These are phyloP conservation scores for Drosophila ambigua DNA, from an alignment of 1,140 invertebrate species.

Conservation along the genomic window DNA sequence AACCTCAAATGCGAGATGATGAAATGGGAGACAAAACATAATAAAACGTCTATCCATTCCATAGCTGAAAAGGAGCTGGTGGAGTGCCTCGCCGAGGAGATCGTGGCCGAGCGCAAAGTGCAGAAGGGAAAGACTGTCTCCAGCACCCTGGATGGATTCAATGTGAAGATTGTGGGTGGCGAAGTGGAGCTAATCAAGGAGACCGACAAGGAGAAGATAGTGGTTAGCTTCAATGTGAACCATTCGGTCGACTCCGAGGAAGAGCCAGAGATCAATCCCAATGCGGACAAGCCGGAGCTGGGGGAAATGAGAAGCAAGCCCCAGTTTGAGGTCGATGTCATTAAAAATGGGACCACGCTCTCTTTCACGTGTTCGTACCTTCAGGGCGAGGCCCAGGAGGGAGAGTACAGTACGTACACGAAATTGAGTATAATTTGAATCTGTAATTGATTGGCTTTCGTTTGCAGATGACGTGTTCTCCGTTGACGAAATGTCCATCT, in stretches of 20 bases:
- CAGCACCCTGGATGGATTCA: slow-evolving; percentile 91
- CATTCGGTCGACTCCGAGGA: slow-evolving; percentile 93
- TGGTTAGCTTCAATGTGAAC: slow-evolving; percentile 93
- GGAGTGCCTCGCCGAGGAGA: slow-evolving; percentile 94
- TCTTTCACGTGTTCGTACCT: slow-evolving; percentile 93
- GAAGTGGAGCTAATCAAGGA: slow-evolving; percentile 91
- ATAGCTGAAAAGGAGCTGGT: slow-evolving; percentile 93
- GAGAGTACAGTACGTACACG: slow-evolving; percentile 86
- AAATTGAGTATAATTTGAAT: not conserved
- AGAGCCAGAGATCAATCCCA: slow-evolving; percentile 87
- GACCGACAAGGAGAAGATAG: slow-evolving; percentile 90
- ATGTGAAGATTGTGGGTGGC: slow-evolving; percentile 89
- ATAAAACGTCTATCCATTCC: slow-evolving; percentile 14
- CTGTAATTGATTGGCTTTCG: not conserved
- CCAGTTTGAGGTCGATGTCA: slow-evolving; percentile 92
- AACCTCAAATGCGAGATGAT: slow-evolving; percentile 67
- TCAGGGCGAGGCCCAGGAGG: slow-evolving; percentile 86
- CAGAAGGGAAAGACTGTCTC: slow-evolving; percentile 90
- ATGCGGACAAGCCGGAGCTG: slow-evolving; percentile 88
- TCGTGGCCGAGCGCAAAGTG: slow-evolving; percentile 92
- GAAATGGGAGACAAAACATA: slow-evolving; percentile 31
- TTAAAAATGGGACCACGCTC: slow-evolving; percentile 89
- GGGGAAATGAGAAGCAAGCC: slow-evolving; percentile 94
- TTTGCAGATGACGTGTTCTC: slow-evolving; percentile 89
- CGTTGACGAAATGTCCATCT: slow-evolving; percentile 94